Percentiles rank a stretch among this genome's conserved stretches.
phyloP scores from a whole-genome alignment of 2,888 invertebrate species.

The Synanthedon vespiformis region DNA sequence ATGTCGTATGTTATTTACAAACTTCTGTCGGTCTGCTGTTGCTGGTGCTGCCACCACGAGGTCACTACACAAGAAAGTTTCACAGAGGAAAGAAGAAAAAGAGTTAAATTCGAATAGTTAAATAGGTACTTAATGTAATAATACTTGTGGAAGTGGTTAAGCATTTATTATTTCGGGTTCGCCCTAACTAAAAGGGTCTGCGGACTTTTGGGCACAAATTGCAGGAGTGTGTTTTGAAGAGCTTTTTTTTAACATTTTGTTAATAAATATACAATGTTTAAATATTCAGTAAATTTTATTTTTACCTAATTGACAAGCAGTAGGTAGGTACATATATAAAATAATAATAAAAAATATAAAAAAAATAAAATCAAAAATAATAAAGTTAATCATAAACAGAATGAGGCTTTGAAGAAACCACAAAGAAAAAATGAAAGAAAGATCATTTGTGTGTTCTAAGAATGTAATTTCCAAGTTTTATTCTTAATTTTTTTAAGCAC shows the following conservation, averaged over 20 bases:
- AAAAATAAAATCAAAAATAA: too few species aligned
- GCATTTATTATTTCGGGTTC: not conserved
- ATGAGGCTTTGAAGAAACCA: too few species aligned
- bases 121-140: not conserved
- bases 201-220: not conserved
- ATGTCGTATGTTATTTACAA: slow-evolving; percentile 38
- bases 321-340: too few species aligned
- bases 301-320: too few species aligned
- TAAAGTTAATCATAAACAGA: too few species aligned
- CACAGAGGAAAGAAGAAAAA: slow-evolving; percentile 38
- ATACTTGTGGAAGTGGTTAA: not conserved
- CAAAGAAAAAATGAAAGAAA: too few species aligned
- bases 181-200: not conserved
- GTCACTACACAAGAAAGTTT: slow-evolving; percentile 13
- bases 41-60: slow-evolving; percentile 39
- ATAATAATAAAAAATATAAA: too few species aligned
- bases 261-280: too few species aligned
- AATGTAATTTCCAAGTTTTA: too few species aligned
- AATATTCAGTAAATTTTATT: too few species aligned
- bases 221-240: not conserved
- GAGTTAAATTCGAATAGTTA: slow-evolving; percentile 58
- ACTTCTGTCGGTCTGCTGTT: slow-evolving; percentile 40
- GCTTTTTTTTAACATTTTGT: not conserved
- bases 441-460: too few species aligned
- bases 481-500: too few species aligned